These are phyloP conservation scores for Ceriagrion tenellum DNA, from an alignment of 2,888 invertebrate genomes.

Conservation along the genomic window DNA sequence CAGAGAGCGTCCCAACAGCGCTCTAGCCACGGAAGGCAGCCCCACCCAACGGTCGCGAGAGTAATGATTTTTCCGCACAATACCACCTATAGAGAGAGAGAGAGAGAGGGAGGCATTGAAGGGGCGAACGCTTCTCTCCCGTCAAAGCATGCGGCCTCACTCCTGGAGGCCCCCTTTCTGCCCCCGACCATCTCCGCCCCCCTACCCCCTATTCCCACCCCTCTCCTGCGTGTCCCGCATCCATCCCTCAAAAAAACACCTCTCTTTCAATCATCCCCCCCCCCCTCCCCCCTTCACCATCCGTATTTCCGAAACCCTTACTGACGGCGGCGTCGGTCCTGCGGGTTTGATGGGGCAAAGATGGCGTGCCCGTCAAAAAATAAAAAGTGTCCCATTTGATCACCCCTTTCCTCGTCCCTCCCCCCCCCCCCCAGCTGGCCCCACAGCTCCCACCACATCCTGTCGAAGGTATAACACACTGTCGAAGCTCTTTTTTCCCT, in stretches of 20 bases:
- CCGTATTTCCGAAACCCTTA: too few relatives aligned
- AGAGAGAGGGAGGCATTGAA: too few relatives aligned
- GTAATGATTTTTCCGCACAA: conserved; percentile 59
- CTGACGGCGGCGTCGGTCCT: neutral
- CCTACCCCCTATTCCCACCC: neutral
- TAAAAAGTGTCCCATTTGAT: neutral
- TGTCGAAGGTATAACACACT: neutral
- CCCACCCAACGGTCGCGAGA: neutral
- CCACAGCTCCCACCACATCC: neutral
- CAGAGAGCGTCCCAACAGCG: too few relatives aligned
- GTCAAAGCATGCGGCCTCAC: too few relatives aligned
- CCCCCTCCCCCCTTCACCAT: neutral
- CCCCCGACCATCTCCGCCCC: neutral
- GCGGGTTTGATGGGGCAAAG: neutral
- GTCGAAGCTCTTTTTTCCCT: neutral
- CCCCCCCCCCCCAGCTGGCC: too few relatives aligned
- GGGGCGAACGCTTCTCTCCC: too few relatives aligned
- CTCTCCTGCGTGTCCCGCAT: neutral
- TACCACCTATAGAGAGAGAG: neutral
- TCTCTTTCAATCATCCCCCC: too few relatives aligned
- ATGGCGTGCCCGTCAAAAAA: neutral
- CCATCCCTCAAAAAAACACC: neutral
- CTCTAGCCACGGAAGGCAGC: neutral
- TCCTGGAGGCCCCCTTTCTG: too few relatives aligned
- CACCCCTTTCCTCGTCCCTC: too few relatives aligned